phyloP scores from a whole-genome alignment of 2,797 vertebrate genomes.

The Euphonia xanthogaster region DNA sequence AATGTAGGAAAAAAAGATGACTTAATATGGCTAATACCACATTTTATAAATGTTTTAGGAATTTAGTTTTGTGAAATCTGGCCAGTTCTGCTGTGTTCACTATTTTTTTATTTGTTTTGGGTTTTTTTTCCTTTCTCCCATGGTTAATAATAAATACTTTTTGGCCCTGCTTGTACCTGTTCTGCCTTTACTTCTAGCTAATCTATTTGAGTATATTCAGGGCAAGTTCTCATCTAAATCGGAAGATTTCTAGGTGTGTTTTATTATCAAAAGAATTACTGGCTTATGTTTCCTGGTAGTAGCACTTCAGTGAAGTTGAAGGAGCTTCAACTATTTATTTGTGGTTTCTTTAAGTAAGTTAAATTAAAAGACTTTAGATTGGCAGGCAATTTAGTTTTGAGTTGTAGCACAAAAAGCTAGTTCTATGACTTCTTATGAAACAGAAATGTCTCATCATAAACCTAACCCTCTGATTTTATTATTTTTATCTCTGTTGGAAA shows the following conservation, averaged over 20 bases:
- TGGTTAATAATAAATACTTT: background rate
- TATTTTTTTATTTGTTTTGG: background rate
- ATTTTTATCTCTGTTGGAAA: background rate
- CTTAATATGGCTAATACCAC: fast-evolving
- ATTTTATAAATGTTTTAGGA: background rate
- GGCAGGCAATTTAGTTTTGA: background rate
- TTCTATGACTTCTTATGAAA: background rate
- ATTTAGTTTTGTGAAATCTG: background rate
- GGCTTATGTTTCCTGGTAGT: background rate
- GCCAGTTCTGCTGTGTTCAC: background rate
- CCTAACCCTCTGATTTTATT: background rate
- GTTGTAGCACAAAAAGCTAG: background rate
- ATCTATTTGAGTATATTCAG: background rate
- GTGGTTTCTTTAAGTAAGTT: background rate
- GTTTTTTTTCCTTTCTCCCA: background rate
- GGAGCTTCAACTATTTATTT: background rate
- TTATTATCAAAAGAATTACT: background rate
- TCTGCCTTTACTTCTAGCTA: background rate
- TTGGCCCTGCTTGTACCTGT: background rate
- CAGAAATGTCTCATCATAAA: background rate
- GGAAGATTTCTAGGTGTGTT: background rate
- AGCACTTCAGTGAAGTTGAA: background rate
- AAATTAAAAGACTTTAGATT: background rate
- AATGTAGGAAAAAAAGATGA: background rate
- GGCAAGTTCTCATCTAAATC: background rate